Percentiles rank a stretch among this genome's conserved stretches.
These are phyloP conservation scores for Plebejus melissa DNA, from an alignment of 2,888 invertebrate species.

Conservation along the genomic window DNA sequence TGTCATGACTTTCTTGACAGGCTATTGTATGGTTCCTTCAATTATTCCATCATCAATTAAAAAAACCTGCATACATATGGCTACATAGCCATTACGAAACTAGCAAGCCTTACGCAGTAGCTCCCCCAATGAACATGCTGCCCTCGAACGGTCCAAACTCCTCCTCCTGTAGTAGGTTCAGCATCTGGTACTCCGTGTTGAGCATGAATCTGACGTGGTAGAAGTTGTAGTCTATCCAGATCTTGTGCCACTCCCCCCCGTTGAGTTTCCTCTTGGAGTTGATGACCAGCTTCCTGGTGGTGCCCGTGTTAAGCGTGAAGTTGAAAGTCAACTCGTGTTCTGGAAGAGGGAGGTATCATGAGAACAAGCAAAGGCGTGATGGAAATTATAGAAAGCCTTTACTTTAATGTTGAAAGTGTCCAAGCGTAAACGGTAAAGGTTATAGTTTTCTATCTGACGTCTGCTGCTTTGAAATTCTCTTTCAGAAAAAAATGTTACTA, in stretches of 20 bases:
- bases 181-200: conserved; percentile 93
- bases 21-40: too few relatives aligned
- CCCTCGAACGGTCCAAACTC: conserved; percentile 96
- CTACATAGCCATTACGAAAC: too few relatives aligned
- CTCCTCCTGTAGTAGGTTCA: conserved; percentile 89
- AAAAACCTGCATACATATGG: too few relatives aligned
- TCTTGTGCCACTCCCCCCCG: conserved; percentile 97
- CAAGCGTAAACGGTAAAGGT: too few relatives aligned
- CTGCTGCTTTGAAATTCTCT: too few relatives aligned
- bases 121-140: conserved; percentile 95
- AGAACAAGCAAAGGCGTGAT: too few relatives aligned
- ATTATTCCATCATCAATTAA: too few relatives aligned
- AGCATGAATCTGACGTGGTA: conserved; percentile 96
- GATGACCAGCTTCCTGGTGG: conserved; percentile 89
- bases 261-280: conserved; percentile 90
- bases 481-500: too few relatives aligned
- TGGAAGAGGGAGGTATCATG: conserved; percentile 40
- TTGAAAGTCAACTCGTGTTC: conserved; percentile 94
- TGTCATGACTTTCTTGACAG: too few relatives aligned
- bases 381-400: too few relatives aligned
- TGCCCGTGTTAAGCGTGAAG: conserved; percentile 91
- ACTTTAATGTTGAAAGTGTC: too few relatives aligned
- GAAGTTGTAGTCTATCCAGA: conserved; percentile 96
- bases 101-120: conserved; percentile 85
- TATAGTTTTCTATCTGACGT: too few relatives aligned